Base-by-base conservation (phyloP, 2,797 vertebrate genomes). In the Pachyuromys duprasi region DNA sequence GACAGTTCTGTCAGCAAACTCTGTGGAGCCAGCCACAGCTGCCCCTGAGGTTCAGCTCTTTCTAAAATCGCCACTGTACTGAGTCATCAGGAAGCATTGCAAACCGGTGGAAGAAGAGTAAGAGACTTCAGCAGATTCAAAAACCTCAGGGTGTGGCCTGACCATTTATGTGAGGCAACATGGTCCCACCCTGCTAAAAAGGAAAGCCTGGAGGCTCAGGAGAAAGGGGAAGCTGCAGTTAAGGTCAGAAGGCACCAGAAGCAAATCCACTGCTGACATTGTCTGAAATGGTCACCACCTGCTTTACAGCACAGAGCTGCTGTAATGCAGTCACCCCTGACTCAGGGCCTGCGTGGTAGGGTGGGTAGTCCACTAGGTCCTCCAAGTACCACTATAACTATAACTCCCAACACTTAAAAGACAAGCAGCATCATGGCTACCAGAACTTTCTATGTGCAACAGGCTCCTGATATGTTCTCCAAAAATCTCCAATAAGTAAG, bases 341-440 rank as follows among this genome's bases (percentile, higher is more conserved):
- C 57, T 75, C 39, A 1, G 39, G 70, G 65, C 14, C 89, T 26
- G 26, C 13, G 0, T 15, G 8, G 4, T 33, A 12, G n/a, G 24
- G 42, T 39, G 24, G 78, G 36, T 2, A 11, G 62, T 36, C 49
- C 57, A 24, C 67, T 1, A 3, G 15, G 3, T 12, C 67, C 67
- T 70, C 69, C 14, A 53, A 72, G 20, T 28, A 70, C 26, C 57
- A 36, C 3, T 14, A 36, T 80, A 70, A n/a, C 63, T 53, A 20
- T 18, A 14, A 26, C 15, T 82, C 72, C 5, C 26, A 39, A 49
- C 67, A 55, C 24, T 1, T 26, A 62, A 93, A 53, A 24, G 70
- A 62, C 84, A 86, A 76, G 55, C 1, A 26, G 39, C 49, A 70
- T n/a, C 26, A 24, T 5, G n/a, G 67, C 79, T 96, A 91, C 96